A percentile compares a stretch with the other conserved stretches of the same genome.
Evolutionary conservation across 1,140 invertebrate genomes (phyloP).

Genomic region (Atopsyche davidsoni): DNA sequence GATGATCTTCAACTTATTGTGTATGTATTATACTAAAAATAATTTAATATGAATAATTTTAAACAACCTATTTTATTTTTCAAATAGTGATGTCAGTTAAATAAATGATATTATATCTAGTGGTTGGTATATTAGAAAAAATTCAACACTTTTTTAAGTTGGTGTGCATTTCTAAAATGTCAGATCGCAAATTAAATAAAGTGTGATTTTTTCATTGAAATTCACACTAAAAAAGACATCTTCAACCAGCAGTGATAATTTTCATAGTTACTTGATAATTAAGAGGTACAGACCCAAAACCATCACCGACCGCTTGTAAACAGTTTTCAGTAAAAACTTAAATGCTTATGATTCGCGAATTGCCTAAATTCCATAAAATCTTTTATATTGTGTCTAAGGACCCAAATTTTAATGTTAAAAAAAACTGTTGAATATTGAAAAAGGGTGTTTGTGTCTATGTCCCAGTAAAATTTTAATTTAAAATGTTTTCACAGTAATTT

Average conservation of each 20-base stretch:
- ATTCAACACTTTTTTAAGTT: not conserved
- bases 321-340: not conserved
- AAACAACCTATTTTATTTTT: not conserved
- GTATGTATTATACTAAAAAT: constrained; percentile 5
- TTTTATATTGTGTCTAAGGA: no score
- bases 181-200: not conserved
- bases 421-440: not conserved
- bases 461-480: not conserved
- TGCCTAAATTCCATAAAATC: not conserved
- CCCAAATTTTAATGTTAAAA: no score
- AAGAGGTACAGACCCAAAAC: not conserved
- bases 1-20: constrained; percentile 13
- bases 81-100: not conserved
- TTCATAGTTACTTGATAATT: not conserved
- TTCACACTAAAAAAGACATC: not conserved
- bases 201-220: not conserved
- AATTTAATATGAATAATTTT: not conserved
- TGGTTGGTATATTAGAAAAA: not conserved
- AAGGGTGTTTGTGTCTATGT: not conserved
- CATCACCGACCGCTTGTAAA: not conserved
- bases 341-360: not conserved
- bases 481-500: constrained; percentile 3
- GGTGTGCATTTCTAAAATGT: not conserved
- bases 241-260: not conserved
- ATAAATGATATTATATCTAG: not conserved